Evolutionary conservation across 2,888 invertebrate species (phyloP).

Genomic region (Nemotelus pantherinus): DNA sequence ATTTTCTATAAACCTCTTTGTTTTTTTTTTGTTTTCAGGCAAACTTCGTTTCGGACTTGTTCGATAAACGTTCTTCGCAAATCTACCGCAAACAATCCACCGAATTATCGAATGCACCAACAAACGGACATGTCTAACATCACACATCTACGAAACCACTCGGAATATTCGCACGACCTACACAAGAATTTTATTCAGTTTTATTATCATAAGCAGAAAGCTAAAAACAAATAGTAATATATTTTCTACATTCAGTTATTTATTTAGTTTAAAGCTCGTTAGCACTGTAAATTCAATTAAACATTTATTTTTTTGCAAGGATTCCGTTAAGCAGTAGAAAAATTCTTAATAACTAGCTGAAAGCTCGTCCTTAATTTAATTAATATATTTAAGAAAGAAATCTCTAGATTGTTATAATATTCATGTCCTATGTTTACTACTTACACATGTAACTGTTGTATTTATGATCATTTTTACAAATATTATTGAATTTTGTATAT

Average conservation of each 20-base stretch:
- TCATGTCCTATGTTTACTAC: too few relatives aligned
- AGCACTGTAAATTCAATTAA: neutral
- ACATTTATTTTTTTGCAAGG: slow-evolving; percentile 1
- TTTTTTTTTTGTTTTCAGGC: slow-evolving; percentile 57
- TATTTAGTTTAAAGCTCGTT: neutral
- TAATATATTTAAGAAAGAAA: too few relatives aligned
- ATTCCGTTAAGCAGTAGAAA: neutral
- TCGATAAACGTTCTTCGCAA: slow-evolving; percentile 53
- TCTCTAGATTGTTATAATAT: too few relatives aligned
- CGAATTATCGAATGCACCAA: slow-evolving; percentile 56
- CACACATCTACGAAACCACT: neutral
- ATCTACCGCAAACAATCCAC: slow-evolving; percentile 57
- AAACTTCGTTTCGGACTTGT: slow-evolving; percentile 62
- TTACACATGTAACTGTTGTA: too few relatives aligned
- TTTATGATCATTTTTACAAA: too few relatives aligned
- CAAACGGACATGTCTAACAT: slow-evolving; percentile 37
- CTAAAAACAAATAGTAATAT: slow-evolving; percentile 9
- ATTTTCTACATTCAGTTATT: slow-evolving; percentile 12
- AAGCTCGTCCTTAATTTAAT: neutral
- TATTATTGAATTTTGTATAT: too few relatives aligned
- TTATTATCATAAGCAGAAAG: neutral
- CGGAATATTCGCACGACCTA: neutral
- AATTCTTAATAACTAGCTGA: neutral
- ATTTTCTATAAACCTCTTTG: neutral
- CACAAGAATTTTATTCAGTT: neutral